Percentiles rank a stretch among this genome's conserved stretches.
Evolutionary conservation across 2,797 vertebrate genomes (phyloP).

Genomic region (Phaenicophaeus curvirostris): DNA sequence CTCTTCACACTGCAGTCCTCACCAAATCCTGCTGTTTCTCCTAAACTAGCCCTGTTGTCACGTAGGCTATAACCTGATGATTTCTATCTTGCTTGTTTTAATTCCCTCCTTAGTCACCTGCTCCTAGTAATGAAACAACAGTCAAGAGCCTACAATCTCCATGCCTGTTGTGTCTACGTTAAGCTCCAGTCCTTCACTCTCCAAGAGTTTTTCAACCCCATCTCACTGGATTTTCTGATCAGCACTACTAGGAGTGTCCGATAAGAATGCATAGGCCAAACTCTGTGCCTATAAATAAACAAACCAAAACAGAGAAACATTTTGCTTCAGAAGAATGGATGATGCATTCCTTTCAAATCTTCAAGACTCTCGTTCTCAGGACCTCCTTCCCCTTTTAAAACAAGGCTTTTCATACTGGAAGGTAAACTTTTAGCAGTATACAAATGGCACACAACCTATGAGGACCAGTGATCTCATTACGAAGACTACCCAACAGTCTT

Average conservation of each 20-base stretch:
- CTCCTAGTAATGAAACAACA: neutral
- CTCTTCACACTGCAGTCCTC: neutral
- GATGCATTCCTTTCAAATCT: neutral
- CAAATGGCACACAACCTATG: neutral
- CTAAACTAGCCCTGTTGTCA: neutral
- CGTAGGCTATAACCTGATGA: neutral
- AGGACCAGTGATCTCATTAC: neutral
- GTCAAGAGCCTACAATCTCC: neutral
- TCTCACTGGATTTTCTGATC: neutral
- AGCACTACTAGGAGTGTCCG: neutral
- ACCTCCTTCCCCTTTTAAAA: neutral
- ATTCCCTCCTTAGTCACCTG: neutral
- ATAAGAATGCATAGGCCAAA: neutral
- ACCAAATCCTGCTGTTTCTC: neutral
- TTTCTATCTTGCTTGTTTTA: neutral
- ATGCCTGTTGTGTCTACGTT: neutral
- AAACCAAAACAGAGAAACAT: neutral
- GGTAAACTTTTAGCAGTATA: neutral
- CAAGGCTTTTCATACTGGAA: neutral
- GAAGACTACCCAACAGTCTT: neutral
- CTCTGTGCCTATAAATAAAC: neutral
- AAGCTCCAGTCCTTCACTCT: neutral
- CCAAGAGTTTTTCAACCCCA: neutral
- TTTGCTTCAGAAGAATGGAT: neutral
- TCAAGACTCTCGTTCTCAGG: neutral